Base-by-base conservation (phyloP, 2,888 invertebrate species). In the Gerosis bhagava region DNA sequence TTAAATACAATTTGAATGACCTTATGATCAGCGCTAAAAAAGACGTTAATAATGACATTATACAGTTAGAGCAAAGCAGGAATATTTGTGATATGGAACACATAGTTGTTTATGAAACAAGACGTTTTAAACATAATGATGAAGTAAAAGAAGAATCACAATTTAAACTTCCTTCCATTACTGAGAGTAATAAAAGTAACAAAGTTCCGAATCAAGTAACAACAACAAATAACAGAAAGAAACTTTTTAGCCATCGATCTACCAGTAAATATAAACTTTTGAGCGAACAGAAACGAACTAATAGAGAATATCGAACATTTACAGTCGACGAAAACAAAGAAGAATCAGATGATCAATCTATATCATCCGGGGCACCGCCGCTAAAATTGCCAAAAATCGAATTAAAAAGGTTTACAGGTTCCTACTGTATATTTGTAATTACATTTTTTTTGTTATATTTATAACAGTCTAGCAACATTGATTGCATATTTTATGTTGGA, bases 371-470 rank as follows among this genome's bases (percentile, higher is more conserved):
- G 53, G 77, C 76, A 5, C 87, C 87, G 5, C 84, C 81, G n/a
- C 56, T 88, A 25, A 88, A 87, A 62, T 62, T 88, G 43, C 88
- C 88, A 35, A 76, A 83, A 54, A 86, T 88, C 47, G 87, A 87
- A 57, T 68, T 62, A 26, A 83, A 73, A 68, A 83, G 87, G 86
- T 86, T 75, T 47, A 28, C 4, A 19, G 32, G 37, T 13, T 32
- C n/a, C 17, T 19, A 12, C 32, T 21, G 24, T 10, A 11, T 15
- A 10, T 16, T 25, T 25, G 7, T 21, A 19, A 1, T 22, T 8
- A 19, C n/a, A n/a, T n/a, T 35, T 21, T 21, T 15, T 3, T 12
- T 22, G 1, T 8, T 21, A 12, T 21, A 8, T 5, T 13, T 8
- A 5, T n/a, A n/a, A n/a, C n/a, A n/a, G n/a, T n/a, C n/a, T n/a